A percentile compares a stretch with the other conserved stretches of the same genome.
phyloP scores from a whole-genome alignment of 2,797 vertebrate species.

The Amazona finschi region DNA sequence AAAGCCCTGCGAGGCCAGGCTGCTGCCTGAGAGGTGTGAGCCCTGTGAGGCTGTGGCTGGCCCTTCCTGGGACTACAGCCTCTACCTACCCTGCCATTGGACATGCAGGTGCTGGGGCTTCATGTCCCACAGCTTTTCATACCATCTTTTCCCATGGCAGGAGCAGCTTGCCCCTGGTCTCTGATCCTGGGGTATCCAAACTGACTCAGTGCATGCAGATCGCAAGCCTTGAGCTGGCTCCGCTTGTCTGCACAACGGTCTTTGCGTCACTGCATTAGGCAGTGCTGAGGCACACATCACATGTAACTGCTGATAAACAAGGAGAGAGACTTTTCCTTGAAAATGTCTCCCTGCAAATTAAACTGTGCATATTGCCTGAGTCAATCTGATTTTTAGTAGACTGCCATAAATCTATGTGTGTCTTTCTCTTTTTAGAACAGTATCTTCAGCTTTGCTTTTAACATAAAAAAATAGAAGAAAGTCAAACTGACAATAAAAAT shows the following conservation, averaged over 20 bases:
- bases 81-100: accelerated
- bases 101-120: not conserved
- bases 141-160: accelerated
- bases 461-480: slow-evolving; percentile 18
- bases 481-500: not conserved
- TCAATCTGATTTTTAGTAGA: not conserved
- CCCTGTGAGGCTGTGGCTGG: not conserved
- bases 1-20: not conserved
- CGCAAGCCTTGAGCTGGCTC: not conserved
- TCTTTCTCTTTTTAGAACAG: slow-evolving; percentile 16
- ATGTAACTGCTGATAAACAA: not conserved
- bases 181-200: not conserved
- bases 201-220: accelerated
- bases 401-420: not conserved
- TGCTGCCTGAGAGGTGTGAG: not conserved
- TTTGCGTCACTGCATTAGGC: not conserved
- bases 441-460: slow-evolving; percentile 3
- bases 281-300: not conserved
- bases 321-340: not conserved
- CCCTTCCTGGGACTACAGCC: not conserved
- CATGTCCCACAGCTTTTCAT: not conserved
- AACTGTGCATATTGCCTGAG: not conserved
- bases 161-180: not conserved
- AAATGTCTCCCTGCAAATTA: not conserved
- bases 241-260: accelerated